Evolutionary conservation across 2,888 invertebrate genomes (phyloP).

Genomic region (Tipula helvola): DNA sequence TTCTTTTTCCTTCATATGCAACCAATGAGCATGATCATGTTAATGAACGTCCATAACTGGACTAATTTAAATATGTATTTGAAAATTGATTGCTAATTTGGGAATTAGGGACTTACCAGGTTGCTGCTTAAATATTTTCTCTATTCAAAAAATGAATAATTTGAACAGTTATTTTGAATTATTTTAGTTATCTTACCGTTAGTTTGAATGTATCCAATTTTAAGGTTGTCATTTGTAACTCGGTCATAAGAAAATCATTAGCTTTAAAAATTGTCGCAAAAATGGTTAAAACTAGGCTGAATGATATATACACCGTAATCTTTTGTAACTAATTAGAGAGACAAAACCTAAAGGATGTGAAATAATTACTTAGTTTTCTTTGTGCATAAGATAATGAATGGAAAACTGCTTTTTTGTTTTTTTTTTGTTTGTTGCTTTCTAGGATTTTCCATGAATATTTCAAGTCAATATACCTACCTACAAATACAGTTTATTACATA

Average conservation of each 20-base stretch:
- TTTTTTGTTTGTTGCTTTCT: neutral
- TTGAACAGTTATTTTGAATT: too few relatives aligned
- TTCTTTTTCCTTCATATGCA: too few relatives aligned
- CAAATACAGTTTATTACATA: neutral
- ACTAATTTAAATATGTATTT: too few relatives aligned
- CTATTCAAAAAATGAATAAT: too few relatives aligned
- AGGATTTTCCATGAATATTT: neutral
- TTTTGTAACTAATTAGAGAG: neutral
- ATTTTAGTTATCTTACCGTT: too few relatives aligned
- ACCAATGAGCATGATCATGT: too few relatives aligned
- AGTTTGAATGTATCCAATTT: too few relatives aligned
- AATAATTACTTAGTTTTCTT: neutral
- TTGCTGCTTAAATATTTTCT: too few relatives aligned
- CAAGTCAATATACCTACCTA: neutral
- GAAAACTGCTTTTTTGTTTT: neutral
- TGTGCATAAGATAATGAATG: neutral
- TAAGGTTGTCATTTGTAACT: too few relatives aligned
- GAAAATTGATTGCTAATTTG: too few relatives aligned
- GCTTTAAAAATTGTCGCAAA: neutral
- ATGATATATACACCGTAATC: neutral
- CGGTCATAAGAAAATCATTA: neutral
- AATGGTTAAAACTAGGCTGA: neutral
- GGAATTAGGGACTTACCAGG: too few relatives aligned
- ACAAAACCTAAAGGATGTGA: neutral
- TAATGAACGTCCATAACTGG: too few relatives aligned